These are phyloP conservation scores for Lysandra bellargus DNA, from an alignment of 2,888 invertebrate species.

Conservation along the genomic window DNA sequence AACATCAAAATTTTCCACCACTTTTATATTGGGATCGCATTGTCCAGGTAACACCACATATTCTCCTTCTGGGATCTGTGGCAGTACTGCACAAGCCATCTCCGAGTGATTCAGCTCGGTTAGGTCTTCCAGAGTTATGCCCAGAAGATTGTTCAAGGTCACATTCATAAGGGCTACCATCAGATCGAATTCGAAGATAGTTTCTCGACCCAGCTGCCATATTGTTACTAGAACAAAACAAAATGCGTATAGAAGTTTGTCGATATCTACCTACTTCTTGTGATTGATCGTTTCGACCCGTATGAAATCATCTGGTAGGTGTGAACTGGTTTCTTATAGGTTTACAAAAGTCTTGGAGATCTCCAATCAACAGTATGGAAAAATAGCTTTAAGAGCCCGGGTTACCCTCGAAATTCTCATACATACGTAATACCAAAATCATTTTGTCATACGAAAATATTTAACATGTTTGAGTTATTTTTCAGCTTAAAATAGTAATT, in stretches of 20 bases:
- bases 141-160: constrained; percentile 45
- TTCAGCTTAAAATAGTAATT: no score
- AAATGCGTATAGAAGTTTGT: neutral
- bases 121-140: constrained; percentile 46
- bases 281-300: neutral
- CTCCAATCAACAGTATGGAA: no score
- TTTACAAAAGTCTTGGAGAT: no score
- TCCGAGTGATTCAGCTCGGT: constrained; percentile 50
- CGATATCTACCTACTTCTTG: neutral
- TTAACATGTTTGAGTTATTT: no score
- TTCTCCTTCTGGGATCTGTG: constrained; percentile 53
- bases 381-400: no score
- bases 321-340: no score
- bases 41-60: constrained; percentile 59
- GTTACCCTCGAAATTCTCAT: no score
- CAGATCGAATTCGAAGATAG: constrained; percentile 42
- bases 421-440: no score
- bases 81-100: constrained; percentile 54
- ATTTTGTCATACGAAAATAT: no score
- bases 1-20: constrained; percentile 54
- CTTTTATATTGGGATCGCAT: constrained; percentile 54
- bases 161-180: constrained; percentile 48
- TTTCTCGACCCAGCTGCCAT: constrained; percentile 56
- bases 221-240: constrained; percentile 55
- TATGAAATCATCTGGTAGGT: no score